Evolutionary conservation across 2,797 vertebrate species (phyloP).

Genomic region (Pogoniulus pusillus): DNA sequence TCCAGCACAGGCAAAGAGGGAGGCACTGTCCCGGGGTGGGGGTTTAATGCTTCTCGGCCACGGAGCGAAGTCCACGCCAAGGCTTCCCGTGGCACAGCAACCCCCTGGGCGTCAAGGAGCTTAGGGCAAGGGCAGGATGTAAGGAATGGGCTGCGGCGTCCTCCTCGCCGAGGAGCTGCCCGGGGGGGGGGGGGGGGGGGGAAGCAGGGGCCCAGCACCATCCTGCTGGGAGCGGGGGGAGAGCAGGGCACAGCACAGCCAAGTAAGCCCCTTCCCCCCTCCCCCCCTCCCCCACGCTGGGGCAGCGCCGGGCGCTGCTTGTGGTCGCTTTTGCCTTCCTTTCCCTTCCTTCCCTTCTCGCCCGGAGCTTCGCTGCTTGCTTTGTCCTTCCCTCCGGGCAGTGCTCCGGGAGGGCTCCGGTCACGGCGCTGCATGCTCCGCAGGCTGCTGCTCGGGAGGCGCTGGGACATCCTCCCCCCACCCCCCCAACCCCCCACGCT

Average conservation of each 20-base stretch:
- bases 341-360: not conserved
- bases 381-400: not conserved
- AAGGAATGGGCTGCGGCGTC: not conserved
- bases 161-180: not conserved
- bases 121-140: not conserved
- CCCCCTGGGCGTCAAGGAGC: not conserved
- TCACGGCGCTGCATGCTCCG: not conserved
- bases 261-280: not conserved
- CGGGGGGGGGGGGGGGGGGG: not conserved
- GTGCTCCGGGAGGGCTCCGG: fast-evolving
- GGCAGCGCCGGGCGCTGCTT: fast-evolving
- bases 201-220: not conserved
- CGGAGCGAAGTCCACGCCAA: not conserved
- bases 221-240: not conserved
- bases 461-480: not conserved
- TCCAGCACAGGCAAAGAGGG: fast-evolving
- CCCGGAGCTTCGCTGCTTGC: fast-evolving
- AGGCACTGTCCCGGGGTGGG: fast-evolving
- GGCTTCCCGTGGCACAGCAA: not conserved
- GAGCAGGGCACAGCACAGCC: not conserved
- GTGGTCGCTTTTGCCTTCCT: not conserved
- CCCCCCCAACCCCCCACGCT: not conserved
- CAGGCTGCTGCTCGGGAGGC: not conserved
- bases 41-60: not conserved
- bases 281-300: fast-evolving